These are phyloP conservation scores for Laodelphax striatellus DNA, from an alignment of 1,140 invertebrate species.

Conservation along the genomic window DNA sequence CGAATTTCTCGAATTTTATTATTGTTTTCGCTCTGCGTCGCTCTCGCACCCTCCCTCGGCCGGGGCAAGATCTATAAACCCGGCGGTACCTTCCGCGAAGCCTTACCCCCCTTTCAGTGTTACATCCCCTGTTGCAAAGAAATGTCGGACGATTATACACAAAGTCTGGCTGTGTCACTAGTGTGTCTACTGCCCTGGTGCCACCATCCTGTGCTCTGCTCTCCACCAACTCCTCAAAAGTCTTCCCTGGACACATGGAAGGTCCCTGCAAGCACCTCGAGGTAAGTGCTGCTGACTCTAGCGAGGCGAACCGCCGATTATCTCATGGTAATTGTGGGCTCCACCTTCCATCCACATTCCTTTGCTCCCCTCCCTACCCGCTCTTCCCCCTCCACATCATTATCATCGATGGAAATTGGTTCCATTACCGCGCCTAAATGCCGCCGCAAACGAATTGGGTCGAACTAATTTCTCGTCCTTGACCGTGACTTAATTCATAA, in stretches of 20 bases:
- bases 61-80: slow-evolving; percentile 12
- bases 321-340: background rate
- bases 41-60: background rate
- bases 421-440: too few relatives aligned
- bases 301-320: background rate
- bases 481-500: too few relatives aligned
- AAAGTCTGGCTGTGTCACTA: slow-evolving; percentile 2
- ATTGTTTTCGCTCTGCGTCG: slow-evolving; percentile 14
- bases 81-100: slow-evolving; percentile 7
- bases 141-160: slow-evolving; percentile 15
- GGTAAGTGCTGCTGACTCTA: background rate
- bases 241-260: too few relatives aligned
- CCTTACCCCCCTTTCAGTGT: slow-evolving; percentile 7
- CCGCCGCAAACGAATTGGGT: too few relatives aligned
- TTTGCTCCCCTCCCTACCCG: too few relatives aligned
- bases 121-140: slow-evolving; percentile 13
- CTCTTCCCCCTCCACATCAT: too few relatives aligned
- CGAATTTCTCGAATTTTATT: slow-evolving; percentile 15
- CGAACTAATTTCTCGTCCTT: too few relatives aligned
- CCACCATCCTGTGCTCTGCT: too few relatives aligned
- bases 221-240: too few relatives aligned
- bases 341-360: too few relatives aligned
- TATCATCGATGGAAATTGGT: too few relatives aligned
- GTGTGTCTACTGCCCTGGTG: background rate
- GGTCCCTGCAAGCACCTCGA: background rate